Evolutionary conservation across 2,888 invertebrate species (phyloP).

Genomic region (Platycheirus albimanus): DNA sequence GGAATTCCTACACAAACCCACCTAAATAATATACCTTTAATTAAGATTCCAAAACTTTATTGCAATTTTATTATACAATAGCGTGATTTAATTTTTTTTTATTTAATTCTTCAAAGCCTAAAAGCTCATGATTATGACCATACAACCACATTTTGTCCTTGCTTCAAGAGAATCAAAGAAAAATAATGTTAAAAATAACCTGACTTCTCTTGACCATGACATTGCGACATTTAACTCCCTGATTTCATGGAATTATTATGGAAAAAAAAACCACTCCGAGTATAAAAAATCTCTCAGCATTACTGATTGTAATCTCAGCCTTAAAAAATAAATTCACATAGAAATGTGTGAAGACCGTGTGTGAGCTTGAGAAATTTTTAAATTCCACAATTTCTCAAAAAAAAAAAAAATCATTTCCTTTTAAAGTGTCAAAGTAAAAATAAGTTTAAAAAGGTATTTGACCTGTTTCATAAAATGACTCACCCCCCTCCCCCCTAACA

Average conservation of each 20-base stretch:
- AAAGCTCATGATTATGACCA: neutral
- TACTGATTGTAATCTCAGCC: constrained; percentile 52
- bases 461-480: too few species aligned
- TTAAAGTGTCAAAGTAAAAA: too few species aligned
- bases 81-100: constrained; percentile 15
- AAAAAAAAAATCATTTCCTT: too few species aligned
- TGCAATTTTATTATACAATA: neutral
- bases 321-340: too few species aligned
- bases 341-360: too few species aligned
- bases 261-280: constrained; percentile 25
- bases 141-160: neutral
- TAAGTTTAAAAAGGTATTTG: too few species aligned
- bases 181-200: constrained; percentile 1
- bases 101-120: neutral
- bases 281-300: constrained; percentile 30
- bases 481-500: too few species aligned
- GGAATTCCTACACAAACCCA: too few species aligned
- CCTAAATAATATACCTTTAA: too few species aligned
- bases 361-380: too few species aligned
- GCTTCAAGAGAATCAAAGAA: neutral
- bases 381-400: too few species aligned
- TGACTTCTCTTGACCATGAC: constrained; percentile 46
- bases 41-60: neutral
- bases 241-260: constrained; percentile 42
- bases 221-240: constrained; percentile 41